Evolutionary conservation across 37 sponge, comb jelly and placozoan species (phyloP).

Genomic region (Chondrosia reniformis): DNA sequence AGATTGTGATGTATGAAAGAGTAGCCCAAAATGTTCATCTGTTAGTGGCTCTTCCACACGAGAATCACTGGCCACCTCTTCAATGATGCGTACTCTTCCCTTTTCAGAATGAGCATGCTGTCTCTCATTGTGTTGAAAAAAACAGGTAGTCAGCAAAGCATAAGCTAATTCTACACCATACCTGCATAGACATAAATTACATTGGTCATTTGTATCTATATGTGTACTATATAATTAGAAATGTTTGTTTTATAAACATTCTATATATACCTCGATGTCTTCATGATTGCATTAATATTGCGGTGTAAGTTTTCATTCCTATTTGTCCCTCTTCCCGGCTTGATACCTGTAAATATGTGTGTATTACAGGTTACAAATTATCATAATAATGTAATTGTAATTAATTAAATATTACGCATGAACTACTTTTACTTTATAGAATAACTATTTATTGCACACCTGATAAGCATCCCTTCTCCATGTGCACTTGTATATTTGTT

Average conservation of each 20-base stretch:
- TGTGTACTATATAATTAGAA: no score
- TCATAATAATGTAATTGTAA: background rate
- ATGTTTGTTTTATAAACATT: no score
- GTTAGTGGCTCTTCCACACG: background rate
- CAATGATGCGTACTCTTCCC: conserved; percentile 4
- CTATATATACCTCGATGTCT: background rate
- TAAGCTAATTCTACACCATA: conserved; percentile 37
- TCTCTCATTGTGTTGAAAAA: conserved; percentile 32
- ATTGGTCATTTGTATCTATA: no score
- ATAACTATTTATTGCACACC: background rate
- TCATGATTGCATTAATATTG: conserved; percentile 19
- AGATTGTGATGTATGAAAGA: background rate
- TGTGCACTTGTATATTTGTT: conserved; percentile 13
- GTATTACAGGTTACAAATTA: background rate
- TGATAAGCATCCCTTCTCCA: conserved; percentile 33
- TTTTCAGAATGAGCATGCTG: background rate
- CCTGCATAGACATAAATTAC: background rate
- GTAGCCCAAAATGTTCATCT: background rate
- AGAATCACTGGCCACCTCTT: background rate
- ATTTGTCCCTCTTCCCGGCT: conserved; percentile 35
- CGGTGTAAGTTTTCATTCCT: conserved; percentile 33
- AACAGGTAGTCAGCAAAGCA: conserved; percentile 16
- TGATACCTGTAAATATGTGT: background rate
- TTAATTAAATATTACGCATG: background rate
- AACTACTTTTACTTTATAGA: background rate